These are phyloP conservation scores for Prionchulus punctatus DNA, from an alignment of 2,888 invertebrate genomes.

Conservation along the genomic window DNA sequence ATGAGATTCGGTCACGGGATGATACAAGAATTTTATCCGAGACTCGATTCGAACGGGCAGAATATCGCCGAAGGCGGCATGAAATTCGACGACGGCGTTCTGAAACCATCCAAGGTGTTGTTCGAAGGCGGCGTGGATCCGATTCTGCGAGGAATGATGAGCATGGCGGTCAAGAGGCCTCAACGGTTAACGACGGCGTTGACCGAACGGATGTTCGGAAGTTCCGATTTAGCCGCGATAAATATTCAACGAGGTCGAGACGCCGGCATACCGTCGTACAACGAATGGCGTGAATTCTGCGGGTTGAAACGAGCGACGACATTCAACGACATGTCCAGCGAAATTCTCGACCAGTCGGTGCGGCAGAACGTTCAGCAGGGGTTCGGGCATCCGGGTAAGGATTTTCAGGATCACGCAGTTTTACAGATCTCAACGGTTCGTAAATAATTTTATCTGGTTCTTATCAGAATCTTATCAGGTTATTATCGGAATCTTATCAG, in stretches of 20 bases:
- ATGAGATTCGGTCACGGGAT: conserved; percentile 41
- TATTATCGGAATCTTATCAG: no score
- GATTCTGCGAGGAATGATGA: conserved; percentile 70
- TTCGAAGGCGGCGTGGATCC: conserved; percentile 96
- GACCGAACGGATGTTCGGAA: conserved; percentile 73
- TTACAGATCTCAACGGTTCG: no score
- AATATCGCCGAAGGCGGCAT: conserved; percentile 66
- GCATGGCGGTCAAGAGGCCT: conserved; percentile 56
- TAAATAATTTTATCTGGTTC: no score
- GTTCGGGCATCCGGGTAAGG: neutral
- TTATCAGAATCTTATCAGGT: no score
- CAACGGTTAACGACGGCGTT: conserved; percentile 49
- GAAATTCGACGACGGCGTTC: conserved; percentile 77
- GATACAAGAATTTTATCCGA: conserved; percentile 46
- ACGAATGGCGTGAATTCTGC: conserved; percentile 68
- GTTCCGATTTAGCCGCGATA: conserved; percentile 71
- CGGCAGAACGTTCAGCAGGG: neutral
- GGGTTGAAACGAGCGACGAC: conserved; percentile 47
- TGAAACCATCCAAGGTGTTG: conserved; percentile 78
- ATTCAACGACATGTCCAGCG: conserved; percentile 49
- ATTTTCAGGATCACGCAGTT: no score
- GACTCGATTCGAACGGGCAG: conserved; percentile 61
- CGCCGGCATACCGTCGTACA: conserved; percentile 69
- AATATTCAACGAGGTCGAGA: conserved; percentile 78
- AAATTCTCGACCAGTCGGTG: conserved; percentile 57